Conservation (phyloP, 2,113 vertebrate genomes). For the Eulemur macaco region DNA sequence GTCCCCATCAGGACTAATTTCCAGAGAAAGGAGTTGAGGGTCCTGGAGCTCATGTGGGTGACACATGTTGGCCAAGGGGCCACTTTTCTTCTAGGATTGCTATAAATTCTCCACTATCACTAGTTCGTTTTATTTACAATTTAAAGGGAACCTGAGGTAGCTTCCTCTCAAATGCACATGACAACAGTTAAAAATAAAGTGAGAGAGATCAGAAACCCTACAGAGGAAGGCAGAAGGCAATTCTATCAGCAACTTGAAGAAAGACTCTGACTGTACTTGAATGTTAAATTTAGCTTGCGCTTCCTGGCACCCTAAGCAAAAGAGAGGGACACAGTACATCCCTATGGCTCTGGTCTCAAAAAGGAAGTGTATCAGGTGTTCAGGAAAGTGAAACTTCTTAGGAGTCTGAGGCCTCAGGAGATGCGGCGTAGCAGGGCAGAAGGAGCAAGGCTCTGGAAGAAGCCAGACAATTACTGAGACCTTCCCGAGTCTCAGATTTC, state of each 20-base stretch:
- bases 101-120: neutral
- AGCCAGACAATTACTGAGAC: too few species aligned
- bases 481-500: neutral
- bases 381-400: conserved; percentile 2
- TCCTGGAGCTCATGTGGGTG: neutral
- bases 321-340: neutral
- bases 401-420: neutral
- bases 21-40: neutral
- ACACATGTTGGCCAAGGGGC: rapidly evolving
- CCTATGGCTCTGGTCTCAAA: neutral
- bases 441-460: neutral
- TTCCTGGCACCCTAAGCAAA: neutral
- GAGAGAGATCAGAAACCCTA: conserved; percentile 46
- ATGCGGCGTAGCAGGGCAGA: rapidly evolving
- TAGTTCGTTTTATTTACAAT: neutral
- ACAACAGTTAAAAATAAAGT: conserved; percentile 64
- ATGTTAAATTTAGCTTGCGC: neutral
- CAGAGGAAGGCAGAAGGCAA: conserved; percentile 2
- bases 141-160: conserved; percentile 47
- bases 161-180: conserved; percentile 55
- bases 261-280: neutral
- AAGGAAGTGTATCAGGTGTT: neutral
- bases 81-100: neutral
- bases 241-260: neutral
- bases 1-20: neutral